These are phyloP conservation scores for Oophaga sylvatica DNA, from an alignment of 2,797 vertebrate genomes.

Conservation along the genomic window DNA sequence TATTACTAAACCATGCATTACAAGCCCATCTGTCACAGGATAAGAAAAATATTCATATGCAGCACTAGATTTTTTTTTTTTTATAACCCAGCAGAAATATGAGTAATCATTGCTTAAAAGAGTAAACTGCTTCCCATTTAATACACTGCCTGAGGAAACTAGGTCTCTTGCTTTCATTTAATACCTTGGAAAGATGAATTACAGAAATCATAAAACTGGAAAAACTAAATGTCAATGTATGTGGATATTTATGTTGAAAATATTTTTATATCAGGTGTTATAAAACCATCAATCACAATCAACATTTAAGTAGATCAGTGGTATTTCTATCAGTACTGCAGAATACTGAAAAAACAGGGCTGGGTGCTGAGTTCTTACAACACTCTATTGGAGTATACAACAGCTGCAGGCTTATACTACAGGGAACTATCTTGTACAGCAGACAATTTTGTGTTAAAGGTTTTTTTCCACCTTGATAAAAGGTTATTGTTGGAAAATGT, in stretches of 20 bases:
- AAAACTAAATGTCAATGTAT: neutral
- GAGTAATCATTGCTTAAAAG: constrained; percentile 50
- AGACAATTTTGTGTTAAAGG: too few species aligned
- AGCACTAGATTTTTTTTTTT: constrained; percentile 21
- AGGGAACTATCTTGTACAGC: too few species aligned
- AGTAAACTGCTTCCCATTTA: constrained; percentile 36
- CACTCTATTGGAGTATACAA: too few species aligned
- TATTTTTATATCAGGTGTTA: too few species aligned
- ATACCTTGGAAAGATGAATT: constrained; percentile 11
- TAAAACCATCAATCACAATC: too few species aligned
- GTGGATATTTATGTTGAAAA: neutral
- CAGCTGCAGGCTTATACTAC: too few species aligned
- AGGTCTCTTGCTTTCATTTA: constrained; percentile 1
- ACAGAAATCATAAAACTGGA: neutral
- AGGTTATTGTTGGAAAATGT: too few species aligned
- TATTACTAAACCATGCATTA: constrained; percentile 61
- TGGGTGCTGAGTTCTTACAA: too few species aligned
- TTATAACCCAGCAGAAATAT: constrained; percentile 36
- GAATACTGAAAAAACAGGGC: too few species aligned
- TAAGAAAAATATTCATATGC: constrained; percentile 58
- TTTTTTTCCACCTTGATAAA: too few species aligned
- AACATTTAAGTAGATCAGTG: too few species aligned
- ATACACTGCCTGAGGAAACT: constrained; percentile 16
- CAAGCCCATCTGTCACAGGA: constrained; percentile 54
- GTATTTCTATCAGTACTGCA: too few species aligned